Evolutionary conservation across 2,113 vertebrate genomes (phyloP).

Genomic region (Furnarius figulus): DNA sequence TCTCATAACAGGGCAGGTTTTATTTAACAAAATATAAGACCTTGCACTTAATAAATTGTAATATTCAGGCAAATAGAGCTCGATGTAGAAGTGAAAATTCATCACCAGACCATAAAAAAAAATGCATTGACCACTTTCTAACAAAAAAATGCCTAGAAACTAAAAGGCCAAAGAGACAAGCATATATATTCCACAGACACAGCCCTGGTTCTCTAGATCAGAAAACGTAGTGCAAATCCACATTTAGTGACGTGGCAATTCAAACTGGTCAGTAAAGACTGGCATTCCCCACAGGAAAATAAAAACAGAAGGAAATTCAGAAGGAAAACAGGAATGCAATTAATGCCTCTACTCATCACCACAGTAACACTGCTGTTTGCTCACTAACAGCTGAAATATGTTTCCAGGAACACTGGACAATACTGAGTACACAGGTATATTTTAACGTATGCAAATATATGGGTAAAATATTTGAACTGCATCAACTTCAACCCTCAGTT

Average conservation of each 20-base stretch:
- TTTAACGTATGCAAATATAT: neutral
- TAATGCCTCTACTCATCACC: neutral
- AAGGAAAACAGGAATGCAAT: neutral
- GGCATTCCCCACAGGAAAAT: neutral
- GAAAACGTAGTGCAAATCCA: neutral
- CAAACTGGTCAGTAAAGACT: neutral
- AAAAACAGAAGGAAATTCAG: neutral
- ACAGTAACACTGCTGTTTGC: neutral
- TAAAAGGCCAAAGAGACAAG: neutral
- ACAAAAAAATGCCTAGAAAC: neutral
- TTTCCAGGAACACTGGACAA: neutral
- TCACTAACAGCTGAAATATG: neutral
- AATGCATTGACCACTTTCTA: neutral
- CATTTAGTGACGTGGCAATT: neutral
- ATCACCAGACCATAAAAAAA: neutral
- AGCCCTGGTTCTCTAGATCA: neutral
- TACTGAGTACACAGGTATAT: neutral
- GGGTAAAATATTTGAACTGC: neutral
- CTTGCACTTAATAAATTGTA: neutral
- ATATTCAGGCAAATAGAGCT: neutral
- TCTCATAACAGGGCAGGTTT: neutral
- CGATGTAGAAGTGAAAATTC: neutral
- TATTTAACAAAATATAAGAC: neutral
- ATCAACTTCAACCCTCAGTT: neutral
- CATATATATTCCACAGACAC: accelerated